phyloP scores from a whole-genome alignment of 2,888 invertebrate species.

The Glaucopsyche alexis region DNA sequence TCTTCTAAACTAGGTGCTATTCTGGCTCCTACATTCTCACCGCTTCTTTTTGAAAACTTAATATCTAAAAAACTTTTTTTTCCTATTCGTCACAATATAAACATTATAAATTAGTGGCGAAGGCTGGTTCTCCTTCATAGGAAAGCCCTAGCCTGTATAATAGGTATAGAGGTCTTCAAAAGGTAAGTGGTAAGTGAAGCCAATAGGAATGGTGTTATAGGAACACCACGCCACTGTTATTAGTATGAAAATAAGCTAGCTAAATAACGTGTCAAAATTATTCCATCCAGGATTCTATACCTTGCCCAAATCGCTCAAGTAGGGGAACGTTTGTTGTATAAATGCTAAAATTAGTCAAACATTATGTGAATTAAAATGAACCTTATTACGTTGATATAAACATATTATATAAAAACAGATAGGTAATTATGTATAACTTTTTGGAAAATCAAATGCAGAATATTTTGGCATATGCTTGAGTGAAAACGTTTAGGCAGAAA shows the following conservation, averaged over 20 bases:
- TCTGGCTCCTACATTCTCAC: not conserved
- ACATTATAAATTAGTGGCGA: too few relatives aligned
- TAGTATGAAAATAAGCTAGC: conserved; percentile 2
- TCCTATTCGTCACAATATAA: too few relatives aligned
- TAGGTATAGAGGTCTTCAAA: too few relatives aligned
- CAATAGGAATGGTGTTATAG: too few relatives aligned
- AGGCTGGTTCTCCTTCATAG: too few relatives aligned
- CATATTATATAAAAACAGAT: too few relatives aligned
- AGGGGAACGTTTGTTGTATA: not conserved
- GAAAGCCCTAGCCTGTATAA: too few relatives aligned
- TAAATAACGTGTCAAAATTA: not conserved
- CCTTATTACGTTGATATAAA: not conserved
- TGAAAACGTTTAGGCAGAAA: too few relatives aligned
- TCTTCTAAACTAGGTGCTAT: not conserved
- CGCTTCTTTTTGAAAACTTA: not conserved
- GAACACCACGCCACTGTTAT: not conserved
- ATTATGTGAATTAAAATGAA: not conserved
- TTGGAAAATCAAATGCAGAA: too few relatives aligned
- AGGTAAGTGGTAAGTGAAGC: too few relatives aligned
- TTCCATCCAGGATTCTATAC: not conserved
- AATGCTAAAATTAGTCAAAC: not conserved
- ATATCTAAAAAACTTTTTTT: not conserved
- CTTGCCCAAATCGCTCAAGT: not conserved
- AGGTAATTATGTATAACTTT: too few relatives aligned
- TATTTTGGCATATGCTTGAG: too few relatives aligned